Evolutionary conservation across 2,888 invertebrate species (phyloP).

Genomic region (Argynnis bischoffii): DNA sequence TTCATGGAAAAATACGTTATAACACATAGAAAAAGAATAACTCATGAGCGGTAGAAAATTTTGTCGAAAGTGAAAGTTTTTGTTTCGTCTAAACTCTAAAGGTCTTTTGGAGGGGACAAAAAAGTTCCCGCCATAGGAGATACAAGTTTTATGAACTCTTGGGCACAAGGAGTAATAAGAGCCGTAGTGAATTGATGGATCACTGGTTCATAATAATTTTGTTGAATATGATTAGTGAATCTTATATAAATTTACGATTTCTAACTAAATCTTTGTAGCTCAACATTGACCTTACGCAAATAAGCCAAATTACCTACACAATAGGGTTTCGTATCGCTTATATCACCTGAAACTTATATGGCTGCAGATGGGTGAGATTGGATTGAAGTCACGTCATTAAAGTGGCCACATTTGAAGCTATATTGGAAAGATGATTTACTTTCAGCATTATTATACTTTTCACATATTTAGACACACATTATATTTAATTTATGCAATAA

Average conservation of each 20-base stretch:
- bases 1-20: too few species aligned
- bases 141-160: not conserved
- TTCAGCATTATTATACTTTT: constrained; percentile 20
- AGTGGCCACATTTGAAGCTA: constrained; percentile 56
- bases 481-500: not conserved
- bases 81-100: too few species aligned
- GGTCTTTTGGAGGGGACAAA: too few species aligned
- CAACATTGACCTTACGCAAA: constrained; percentile 31
- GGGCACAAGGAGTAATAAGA: too few species aligned
- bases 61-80: too few species aligned
- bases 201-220: not conserved
- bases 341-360: constrained; percentile 61
- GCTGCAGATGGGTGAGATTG: constrained; percentile 68
- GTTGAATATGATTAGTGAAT: not conserved
- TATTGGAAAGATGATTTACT: constrained; percentile 11
- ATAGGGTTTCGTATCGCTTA: constrained; percentile 66
- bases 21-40: too few species aligned
- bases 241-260: constrained; percentile 9
- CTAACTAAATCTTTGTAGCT: constrained; percentile 21
- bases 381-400: constrained; percentile 67
- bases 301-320: constrained; percentile 53
- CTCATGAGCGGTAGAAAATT: too few species aligned
- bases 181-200: too few species aligned
- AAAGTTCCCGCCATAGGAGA: too few species aligned
- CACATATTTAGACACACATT: too few species aligned